Evolutionary conservation across 2,113 vertebrate species (phyloP).

Genomic region (Nycticryphes semicollaris): DNA sequence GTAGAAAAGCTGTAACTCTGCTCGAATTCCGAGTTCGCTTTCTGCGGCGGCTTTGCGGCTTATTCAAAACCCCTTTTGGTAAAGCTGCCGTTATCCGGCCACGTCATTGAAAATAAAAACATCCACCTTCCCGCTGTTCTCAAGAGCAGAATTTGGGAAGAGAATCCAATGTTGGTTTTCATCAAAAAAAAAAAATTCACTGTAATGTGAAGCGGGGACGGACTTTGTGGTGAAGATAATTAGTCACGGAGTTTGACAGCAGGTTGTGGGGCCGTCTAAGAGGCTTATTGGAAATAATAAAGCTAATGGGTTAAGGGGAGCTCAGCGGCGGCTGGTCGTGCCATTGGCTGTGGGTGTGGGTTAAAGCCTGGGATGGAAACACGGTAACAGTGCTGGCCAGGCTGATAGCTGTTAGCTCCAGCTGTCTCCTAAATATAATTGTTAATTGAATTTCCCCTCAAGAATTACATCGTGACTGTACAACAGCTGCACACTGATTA

Average conservation of each 20-base stretch:
- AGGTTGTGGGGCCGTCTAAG: neutral
- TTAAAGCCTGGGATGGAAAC: neutral
- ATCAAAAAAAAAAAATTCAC: accelerated
- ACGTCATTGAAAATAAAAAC: accelerated
- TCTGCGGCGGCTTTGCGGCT: neutral
- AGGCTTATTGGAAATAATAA: slow-evolving; percentile 37
- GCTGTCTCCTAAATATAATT: slow-evolving; percentile 29
- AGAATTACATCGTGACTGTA: neutral
- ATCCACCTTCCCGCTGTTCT: neutral
- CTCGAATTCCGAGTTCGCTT: no score
- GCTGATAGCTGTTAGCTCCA: neutral
- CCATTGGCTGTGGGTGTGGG: neutral
- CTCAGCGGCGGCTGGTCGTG: neutral
- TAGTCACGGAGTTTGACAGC: neutral
- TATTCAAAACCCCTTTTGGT: neutral
- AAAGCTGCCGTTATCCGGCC: neutral
- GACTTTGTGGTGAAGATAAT: neutral
- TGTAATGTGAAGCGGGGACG: accelerated
- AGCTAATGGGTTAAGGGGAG: neutral
- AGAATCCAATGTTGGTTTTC: accelerated
- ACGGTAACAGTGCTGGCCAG: neutral
- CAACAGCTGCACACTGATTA: slow-evolving; percentile 52
- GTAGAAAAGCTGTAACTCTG: accelerated
- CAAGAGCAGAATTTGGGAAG: neutral
- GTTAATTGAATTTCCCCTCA: slow-evolving; percentile 43